Base-by-base conservation (phyloP, 1,140 invertebrate genomes). In the Kradibia gibbosae region DNA sequence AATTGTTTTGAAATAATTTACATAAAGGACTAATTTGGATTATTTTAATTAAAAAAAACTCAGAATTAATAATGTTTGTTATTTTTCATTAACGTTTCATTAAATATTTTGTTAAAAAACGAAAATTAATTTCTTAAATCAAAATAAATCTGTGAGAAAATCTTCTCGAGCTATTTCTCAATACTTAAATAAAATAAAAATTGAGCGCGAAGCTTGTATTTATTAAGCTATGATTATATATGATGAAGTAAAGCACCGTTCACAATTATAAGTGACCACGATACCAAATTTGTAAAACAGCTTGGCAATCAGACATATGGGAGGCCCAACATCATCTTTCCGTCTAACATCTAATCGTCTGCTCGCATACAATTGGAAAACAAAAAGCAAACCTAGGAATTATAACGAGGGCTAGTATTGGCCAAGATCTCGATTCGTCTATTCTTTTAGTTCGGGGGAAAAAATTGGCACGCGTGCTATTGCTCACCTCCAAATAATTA, bases 401-500 rank as follows among this genome's bases (percentile, higher is more conserved):
- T n/a, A n/a, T n/a, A n/a, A n/a, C n/a, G n/a, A n/a, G n/a, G n/a
- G n/a, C n/a, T n/a, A n/a, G n/a, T n/a, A n/a, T n/a, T n/a, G n/a
- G n/a, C n/a, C n/a, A n/a, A n/a, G n/a, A n/a, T n/a, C n/a, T n/a
- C n/a, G n/a, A n/a, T n/a, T n/a, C n/a, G n/a, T n/a, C n/a, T n/a
- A n/a, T n/a, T n/a, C n/a, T n/a, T n/a, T n/a, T n/a, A n/a, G n/a
- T n/a, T n/a, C n/a, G n/a, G n/a, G n/a, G n/a, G n/a, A 67, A 39
- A 67, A 67, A 67, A 67, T 67, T 67, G 62, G 34, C 62, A 67
- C 62, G 62, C 62, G 62, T 22, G 1, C 25, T 28, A 1, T 25
- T 25, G 50, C 28, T 15, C 60, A 62, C 62, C 62, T 67, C 34
- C 75, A n/a, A 34, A 25, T 75, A 75, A 60, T 75, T n/a, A 60